Evolutionary conservation across 2,113 vertebrate species (phyloP).

Genomic region (Atherinomorus stipes): DNA sequence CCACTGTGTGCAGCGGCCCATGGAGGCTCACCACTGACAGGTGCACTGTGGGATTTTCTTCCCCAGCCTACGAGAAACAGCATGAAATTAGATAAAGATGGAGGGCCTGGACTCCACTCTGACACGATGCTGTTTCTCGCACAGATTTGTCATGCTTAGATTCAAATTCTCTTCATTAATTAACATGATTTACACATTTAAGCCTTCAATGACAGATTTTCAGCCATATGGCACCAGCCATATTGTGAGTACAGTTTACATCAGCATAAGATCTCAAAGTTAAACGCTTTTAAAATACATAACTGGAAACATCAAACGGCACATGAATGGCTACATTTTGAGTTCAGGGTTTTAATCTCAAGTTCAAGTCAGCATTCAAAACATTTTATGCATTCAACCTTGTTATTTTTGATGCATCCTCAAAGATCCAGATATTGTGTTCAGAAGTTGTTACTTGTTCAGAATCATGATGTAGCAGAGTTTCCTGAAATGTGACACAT

Average conservation of each 20-base stretch:
- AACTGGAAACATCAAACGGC: neutral
- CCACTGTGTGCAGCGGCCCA: slow-evolving; percentile 92
- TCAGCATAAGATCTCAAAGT: no score
- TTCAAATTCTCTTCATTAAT: neutral
- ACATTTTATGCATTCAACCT: neutral
- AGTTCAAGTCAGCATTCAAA: neutral
- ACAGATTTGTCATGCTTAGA: neutral
- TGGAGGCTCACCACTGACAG: slow-evolving; percentile 94
- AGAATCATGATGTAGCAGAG: neutral
- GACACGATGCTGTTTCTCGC: no score
- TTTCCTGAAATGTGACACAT: neutral
- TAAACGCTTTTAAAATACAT: no score
- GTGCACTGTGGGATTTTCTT: slow-evolving; percentile 92
- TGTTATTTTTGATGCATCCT: neutral
- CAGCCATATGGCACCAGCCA: neutral
- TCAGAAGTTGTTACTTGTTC: neutral
- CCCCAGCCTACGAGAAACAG: slow-evolving; percentile 85
- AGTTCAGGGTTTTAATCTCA: neutral
- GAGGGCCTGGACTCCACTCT: neutral
- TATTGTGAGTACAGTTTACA: no score
- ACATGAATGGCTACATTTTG: neutral
- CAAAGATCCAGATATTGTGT: slow-evolving; percentile 7
- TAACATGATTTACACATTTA: neutral
- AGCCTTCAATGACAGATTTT: neutral
- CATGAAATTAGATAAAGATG: slow-evolving; percentile 21